A percentile compares a stretch with the other conserved stretches of the same genome.
These are phyloP conservation scores for Axis porcinus DNA, from an alignment of 2,113 vertebrate species.

Conservation along the genomic window DNA sequence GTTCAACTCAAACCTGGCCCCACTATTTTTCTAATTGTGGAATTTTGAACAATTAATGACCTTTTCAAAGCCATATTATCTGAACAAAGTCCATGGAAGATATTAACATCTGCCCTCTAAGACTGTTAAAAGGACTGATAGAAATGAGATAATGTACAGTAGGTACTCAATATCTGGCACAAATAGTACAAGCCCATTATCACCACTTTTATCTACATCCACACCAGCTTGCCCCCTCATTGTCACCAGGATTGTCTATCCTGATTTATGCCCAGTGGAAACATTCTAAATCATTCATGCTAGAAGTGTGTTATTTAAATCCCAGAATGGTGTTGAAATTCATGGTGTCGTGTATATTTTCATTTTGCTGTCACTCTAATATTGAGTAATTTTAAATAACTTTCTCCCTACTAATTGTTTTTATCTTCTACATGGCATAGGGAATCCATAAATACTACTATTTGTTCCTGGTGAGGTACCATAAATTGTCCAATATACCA, in stretches of 20 bases:
- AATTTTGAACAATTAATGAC: background rate
- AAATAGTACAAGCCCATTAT: background rate
- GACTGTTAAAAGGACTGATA: background rate
- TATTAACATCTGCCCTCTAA: background rate
- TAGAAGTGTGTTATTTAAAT: background rate
- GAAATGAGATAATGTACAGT: background rate
- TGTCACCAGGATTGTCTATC: background rate
- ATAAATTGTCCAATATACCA: background rate
- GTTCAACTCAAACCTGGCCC: background rate
- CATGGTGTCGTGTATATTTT: background rate
- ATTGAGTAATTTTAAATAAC: background rate
- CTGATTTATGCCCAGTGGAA: background rate
- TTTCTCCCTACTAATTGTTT: background rate
- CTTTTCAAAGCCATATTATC: background rate
- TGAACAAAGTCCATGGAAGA: background rate
- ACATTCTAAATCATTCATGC: background rate
- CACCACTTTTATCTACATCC: background rate
- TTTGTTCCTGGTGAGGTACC: background rate
- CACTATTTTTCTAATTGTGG: background rate
- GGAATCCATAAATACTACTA: background rate
- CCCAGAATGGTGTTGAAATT: background rate
- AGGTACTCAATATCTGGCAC: background rate
- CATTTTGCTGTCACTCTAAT: background rate
- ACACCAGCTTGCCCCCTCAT: background rate
- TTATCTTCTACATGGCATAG: background rate